These are phyloP conservation scores for Pseudochirops corinnae DNA, from an alignment of 2,797 vertebrate genomes.

Conservation along the genomic window DNA sequence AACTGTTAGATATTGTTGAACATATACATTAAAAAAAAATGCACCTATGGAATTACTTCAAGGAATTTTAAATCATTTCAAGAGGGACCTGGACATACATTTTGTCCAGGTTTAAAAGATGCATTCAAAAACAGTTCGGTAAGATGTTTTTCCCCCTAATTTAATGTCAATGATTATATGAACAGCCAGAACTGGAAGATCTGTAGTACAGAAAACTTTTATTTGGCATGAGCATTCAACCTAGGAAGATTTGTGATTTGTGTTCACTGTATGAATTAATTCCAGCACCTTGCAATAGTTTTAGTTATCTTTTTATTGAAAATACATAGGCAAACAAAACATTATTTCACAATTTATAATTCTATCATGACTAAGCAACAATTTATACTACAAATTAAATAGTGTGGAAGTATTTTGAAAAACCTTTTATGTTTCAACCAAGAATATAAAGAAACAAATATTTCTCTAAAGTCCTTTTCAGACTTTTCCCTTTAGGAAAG, in stretches of 20 bases:
- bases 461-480: background rate
- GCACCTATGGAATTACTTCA: background rate
- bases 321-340: slow-evolving; percentile 45
- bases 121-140: slow-evolving; percentile 33
- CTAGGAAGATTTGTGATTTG: slow-evolving; percentile 24
- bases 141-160: background rate
- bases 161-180: slow-evolving; percentile 24
- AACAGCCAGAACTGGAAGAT: slow-evolving; percentile 40
- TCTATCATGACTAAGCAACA: slow-evolving; percentile 45
- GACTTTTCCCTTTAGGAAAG: background rate
- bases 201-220: slow-evolving; percentile 15
- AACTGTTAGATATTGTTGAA: background rate
- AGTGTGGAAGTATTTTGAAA: background rate
- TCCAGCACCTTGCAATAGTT: slow-evolving; percentile 27
- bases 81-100: slow-evolving; percentile 35
- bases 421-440: background rate
- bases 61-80: slow-evolving; percentile 36
- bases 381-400: slow-evolving; percentile 43
- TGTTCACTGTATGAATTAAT: slow-evolving; percentile 44
- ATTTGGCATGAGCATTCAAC: slow-evolving; percentile 57
- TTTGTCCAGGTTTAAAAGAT: slow-evolving; percentile 31
- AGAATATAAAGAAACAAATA: background rate
- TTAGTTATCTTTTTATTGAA: slow-evolving; percentile 53
- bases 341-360: slow-evolving; percentile 28
- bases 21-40: background rate